Evolutionary conservation across 2,888 invertebrate genomes (phyloP), one percentile per base, ranked within the genome.

Genomic region (Troides helena): DNA sequence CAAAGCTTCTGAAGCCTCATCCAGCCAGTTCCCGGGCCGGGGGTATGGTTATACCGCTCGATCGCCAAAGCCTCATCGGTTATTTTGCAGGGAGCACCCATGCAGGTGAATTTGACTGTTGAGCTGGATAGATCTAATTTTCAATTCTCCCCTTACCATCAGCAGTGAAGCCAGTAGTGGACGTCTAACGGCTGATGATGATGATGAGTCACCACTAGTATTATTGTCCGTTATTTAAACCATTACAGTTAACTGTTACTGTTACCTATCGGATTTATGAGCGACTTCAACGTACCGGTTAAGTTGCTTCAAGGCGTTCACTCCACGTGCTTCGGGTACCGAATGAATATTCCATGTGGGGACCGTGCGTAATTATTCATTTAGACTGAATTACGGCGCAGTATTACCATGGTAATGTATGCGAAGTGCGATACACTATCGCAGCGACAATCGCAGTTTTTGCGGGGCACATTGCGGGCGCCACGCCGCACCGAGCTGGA

Each of bases 321-420:
- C 57, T 23, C 21, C 62, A 46, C 14, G 43, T 62, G 46, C 56
- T 58, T 50, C 14, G 46, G 46, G 23, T 58, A 61, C 61, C 68
- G 71, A 75, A 77, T 77, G 74, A 75, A 78, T 79, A 77, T 75
- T 77, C 74, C 70, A 73, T 73, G 67, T 66, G 72, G 68, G 62
- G 70, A 66, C 71, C 74, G 71, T 74, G 74, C 71, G 74, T 77
- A 75, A 77, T 79, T 76, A 78, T 77, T 77, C 74, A 78, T 77
- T 78, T 74, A 77, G 76, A 71, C 73, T 72, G 75, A 77, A 76
- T 77, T 77, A 75, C 74, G 61, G 70, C 65, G 56, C 62, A 58
- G 70, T 64, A 70, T 64, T 66, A 46, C 43, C 65, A 63, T 72
- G 68, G 59, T 69, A 69, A 70, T 73, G 72, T 75, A 74, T 80